These are phyloP conservation scores for Corythoichthys haematopterus DNA, from an alignment of 2,113 vertebrate genomes.

Conservation along the genomic window DNA sequence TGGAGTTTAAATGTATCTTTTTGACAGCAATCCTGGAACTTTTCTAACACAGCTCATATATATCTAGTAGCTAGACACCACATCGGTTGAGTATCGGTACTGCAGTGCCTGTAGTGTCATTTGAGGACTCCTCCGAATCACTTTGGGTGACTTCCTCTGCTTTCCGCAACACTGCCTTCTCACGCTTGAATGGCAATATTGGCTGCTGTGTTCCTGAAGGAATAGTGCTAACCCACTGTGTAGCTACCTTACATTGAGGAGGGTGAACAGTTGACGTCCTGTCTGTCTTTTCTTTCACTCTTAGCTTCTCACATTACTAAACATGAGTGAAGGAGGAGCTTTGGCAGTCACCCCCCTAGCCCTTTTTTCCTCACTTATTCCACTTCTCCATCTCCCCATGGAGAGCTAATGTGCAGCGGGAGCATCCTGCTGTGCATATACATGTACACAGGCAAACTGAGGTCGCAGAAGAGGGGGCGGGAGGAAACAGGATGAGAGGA, in stretches of 20 bases:
- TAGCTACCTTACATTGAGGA: slow-evolving; percentile 7
- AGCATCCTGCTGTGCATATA: slow-evolving; percentile 49
- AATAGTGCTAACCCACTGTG: background rate
- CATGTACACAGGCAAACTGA: slow-evolving; percentile 58
- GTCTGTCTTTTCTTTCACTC: slow-evolving; percentile 15
- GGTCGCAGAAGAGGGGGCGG: slow-evolving; percentile 60
- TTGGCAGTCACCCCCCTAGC: slow-evolving; percentile 23
- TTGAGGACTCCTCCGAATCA: slow-evolving; percentile 42
- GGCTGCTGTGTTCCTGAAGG: slow-evolving; percentile 5
- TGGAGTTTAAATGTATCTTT: background rate
- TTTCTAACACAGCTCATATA: background rate
- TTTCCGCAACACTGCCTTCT: slow-evolving; percentile 36
- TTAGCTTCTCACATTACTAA: slow-evolving; percentile 62
- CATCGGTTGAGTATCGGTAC: slow-evolving; percentile 7
- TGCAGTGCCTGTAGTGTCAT: slow-evolving; percentile 50
- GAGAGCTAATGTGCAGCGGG: slow-evolving; percentile 50
- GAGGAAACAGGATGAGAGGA: slow-evolving; percentile 58
- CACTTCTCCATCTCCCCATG: slow-evolving; percentile 26
- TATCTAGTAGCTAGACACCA: background rate
- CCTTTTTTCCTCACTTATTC: slow-evolving; percentile 2
- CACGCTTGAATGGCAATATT: slow-evolving; percentile 13
- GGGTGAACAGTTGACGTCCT: slow-evolving; percentile 31
- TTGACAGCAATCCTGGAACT: background rate
- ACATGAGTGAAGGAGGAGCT: slow-evolving; percentile 57
- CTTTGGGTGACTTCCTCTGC: slow-evolving; percentile 41